These are phyloP conservation scores for Phoxinus phoxinus DNA, from an alignment of 2,113 vertebrate species.

Conservation along the genomic window DNA sequence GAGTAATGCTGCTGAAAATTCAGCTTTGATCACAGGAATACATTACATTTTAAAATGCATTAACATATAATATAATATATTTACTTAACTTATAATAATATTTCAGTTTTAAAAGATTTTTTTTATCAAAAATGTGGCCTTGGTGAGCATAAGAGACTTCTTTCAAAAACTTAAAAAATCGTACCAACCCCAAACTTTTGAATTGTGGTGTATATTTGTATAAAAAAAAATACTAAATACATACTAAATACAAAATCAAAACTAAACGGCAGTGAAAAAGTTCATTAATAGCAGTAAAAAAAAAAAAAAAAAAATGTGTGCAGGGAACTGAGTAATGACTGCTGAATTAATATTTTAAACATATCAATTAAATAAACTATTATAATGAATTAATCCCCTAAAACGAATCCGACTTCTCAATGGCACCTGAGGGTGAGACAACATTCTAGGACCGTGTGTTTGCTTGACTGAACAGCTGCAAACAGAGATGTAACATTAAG, in stretches of 20 bases:
- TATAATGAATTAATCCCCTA: not conserved
- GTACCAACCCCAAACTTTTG: not conserved
- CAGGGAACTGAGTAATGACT: not conserved
- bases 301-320: not conserved
- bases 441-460: not conserved
- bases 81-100: not conserved
- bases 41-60: not conserved
- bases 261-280: too few species aligned
- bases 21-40: not conserved
- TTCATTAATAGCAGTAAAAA: too few species aligned
- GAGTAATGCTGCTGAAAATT: not conserved
- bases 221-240: not conserved
- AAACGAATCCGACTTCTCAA: not conserved
- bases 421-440: not conserved
- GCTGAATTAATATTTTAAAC: too few species aligned
- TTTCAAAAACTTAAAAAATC: not conserved
- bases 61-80: not conserved
- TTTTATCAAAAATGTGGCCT: too few species aligned
- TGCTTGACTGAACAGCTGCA: not conserved
- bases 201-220: not conserved
- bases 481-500: not conserved
- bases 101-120: not conserved
- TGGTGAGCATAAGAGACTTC: not conserved
- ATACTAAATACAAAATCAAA: not conserved
- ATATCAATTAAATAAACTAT: too few species aligned